Conservation (phyloP, 2,797 vertebrate species). For the Chelmon rostratus region DNA sequence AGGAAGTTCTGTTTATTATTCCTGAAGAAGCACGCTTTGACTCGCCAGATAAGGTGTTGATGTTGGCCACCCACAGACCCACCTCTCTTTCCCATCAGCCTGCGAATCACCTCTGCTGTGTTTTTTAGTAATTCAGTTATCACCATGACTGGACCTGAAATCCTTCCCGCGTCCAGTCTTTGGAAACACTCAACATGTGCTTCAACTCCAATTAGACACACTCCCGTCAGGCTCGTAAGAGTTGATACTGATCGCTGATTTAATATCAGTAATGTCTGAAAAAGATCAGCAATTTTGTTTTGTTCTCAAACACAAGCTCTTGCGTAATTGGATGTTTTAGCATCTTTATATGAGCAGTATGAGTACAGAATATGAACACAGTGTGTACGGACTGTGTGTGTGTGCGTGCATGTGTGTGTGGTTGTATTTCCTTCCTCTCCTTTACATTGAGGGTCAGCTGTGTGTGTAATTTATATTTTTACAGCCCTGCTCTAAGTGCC, state of each 20-base stretch:
- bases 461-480: conserved; percentile 65
- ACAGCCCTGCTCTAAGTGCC: conserved; percentile 47
- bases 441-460: conserved; percentile 9
- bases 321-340: neutral
- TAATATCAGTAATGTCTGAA: neutral
- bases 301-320: neutral
- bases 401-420: conserved; percentile 30
- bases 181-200: neutral
- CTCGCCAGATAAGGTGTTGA: conserved; percentile 32
- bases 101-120: neutral
- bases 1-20: conserved; percentile 10
- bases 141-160: conserved; percentile 5
- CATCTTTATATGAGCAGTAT: neutral
- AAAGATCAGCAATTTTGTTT: neutral
- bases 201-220: neutral
- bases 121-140: conserved; percentile 23
- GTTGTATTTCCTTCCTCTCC: conserved; percentile 17
- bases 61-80: conserved; percentile 26
- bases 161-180: conserved; percentile 2
- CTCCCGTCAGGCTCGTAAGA: neutral
- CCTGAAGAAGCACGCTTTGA: conserved; percentile 7
- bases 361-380: neutral
- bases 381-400: neutral
- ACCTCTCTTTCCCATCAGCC: conserved; percentile 29
- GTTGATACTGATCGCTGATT: neutral